phyloP scores from a whole-genome alignment of 2,888 invertebrate genomes.

The Eupeodes luniger region DNA sequence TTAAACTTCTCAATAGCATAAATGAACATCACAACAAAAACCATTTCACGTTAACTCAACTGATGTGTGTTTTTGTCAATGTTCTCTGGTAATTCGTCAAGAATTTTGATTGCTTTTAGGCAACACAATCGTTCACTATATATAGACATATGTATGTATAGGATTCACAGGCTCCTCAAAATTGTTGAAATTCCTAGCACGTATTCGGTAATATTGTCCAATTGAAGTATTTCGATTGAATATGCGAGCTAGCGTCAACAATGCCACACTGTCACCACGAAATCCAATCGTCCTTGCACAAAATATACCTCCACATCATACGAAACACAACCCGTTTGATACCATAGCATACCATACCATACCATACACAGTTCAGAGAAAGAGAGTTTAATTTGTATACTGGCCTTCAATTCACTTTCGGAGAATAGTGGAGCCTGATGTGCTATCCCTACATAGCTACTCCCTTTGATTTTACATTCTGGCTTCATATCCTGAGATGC shows the following conservation, averaged over 20 bases:
- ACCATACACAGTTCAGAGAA: too few relatives aligned
- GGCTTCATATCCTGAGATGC: conserved; percentile 32
- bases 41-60: conserved; percentile 52
- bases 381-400: conserved; percentile 5
- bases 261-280: conserved; percentile 67
- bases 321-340: too few relatives aligned
- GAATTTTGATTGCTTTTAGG: conserved; percentile 75
- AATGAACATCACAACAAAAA: conserved; percentile 16
- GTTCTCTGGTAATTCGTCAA: conserved; percentile 72
- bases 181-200: conserved; percentile 71
- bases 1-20: conserved; percentile 19
- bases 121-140: conserved; percentile 31
- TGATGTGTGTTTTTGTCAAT: conserved; percentile 62
- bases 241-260: conserved; percentile 70
- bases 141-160: too few relatives aligned
- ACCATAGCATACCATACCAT: too few relatives aligned
- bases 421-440: conserved; percentile 14
- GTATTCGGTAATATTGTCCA: conserved; percentile 75
- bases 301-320: background rate
- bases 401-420: background rate
- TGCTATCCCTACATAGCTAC: background rate
- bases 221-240: conserved; percentile 73
- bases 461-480: conserved; percentile 38
- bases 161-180: background rate
- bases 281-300: conserved; percentile 49